Evolutionary conservation across 2,797 vertebrate genomes (phyloP), one percentile per base, ranked within the genome.

Genomic region (Eupleurogrammus muticus): DNA sequence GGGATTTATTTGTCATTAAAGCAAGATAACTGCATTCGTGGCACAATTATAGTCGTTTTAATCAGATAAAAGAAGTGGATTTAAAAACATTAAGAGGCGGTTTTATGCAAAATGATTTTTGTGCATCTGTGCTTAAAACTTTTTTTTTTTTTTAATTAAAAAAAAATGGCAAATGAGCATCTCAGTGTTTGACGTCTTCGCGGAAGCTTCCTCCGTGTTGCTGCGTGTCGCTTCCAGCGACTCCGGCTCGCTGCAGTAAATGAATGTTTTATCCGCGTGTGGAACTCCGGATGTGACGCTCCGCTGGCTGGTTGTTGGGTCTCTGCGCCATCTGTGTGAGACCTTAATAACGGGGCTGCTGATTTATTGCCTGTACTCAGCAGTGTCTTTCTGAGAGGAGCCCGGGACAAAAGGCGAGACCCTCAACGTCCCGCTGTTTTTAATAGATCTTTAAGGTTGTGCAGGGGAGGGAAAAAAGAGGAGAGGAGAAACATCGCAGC

Each of bases 1-100:
- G 88, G 92, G 94, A 93, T 95, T 95, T 94, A 90, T 93, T 93
- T 90, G 86, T 93, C 90, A 87, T 92, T 93, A 93, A 94, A 82
- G 77, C 94, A 91, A 91, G 88, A 88, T 92, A 90, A 82, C 70
- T 55, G 49, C 79, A 82, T 92, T 90, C 91, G 91, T 67, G 35
- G 79, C 79, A 80, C 88, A 87, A 72, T 90, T 83, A 79, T 59
- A 40, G 36, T 62, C 64, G 64, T 56, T 73, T 28, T 28, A 28
- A 70, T 73, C 12, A 65, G 62, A 54, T 21, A 23, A 44, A 59
- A 54, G 32, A 35, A 9, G 28, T 44, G 14, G 28, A 48, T 17
- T 52, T 70, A 54, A 46, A 73, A 54, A 52, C 9, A 28, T 35
- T 46, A 14, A 48, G 44, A 66, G 21, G 21, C 0, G 44, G 23